These are phyloP conservation scores for Nasonia vitripennis DNA, from an alignment of 1,140 invertebrate genomes.

Conservation along the genomic window DNA sequence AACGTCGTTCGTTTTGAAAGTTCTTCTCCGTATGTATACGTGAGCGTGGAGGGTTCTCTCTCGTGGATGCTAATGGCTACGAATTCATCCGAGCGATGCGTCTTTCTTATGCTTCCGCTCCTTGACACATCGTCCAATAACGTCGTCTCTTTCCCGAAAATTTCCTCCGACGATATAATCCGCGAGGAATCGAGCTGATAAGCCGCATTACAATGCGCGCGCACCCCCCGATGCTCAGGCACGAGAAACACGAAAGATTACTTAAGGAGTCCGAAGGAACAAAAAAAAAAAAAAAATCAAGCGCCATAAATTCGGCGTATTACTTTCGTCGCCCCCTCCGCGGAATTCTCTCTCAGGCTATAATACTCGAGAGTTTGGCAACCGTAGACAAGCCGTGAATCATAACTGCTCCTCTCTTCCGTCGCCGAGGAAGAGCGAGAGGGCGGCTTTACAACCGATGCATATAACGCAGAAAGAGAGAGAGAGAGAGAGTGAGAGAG, in stretches of 20 bases:
- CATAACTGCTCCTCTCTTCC: constrained; percentile 13
- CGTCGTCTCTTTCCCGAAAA: background rate
- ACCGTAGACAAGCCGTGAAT: constrained; percentile 43
- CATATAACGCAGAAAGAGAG: background rate
- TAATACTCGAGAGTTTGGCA: constrained; percentile 40
- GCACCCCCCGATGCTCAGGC: background rate
- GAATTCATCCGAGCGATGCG: background rate
- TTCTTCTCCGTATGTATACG: background rate
- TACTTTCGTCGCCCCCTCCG: constrained; percentile 7
- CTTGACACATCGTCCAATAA: background rate
- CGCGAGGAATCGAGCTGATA: constrained; percentile 15
- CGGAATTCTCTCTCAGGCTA: constrained; percentile 11
- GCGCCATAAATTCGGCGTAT: constrained; percentile 45
- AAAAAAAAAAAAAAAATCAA: constrained; percentile 26
- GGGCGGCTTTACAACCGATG: constrained; percentile 20
- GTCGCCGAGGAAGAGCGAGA: constrained; percentile 19
- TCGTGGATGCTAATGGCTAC: background rate
- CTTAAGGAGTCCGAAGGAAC: constrained; percentile 33
- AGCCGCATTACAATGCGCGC: constrained; percentile 6
- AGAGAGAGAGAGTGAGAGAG: too few species aligned
- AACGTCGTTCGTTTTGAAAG: background rate
- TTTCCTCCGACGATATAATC: background rate
- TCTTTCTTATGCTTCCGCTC: background rate
- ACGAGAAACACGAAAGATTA: constrained; percentile 48
- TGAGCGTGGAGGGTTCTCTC: background rate